Conservation (phyloP, 2,113 vertebrate genomes). For the Candoia aspera region DNA sequence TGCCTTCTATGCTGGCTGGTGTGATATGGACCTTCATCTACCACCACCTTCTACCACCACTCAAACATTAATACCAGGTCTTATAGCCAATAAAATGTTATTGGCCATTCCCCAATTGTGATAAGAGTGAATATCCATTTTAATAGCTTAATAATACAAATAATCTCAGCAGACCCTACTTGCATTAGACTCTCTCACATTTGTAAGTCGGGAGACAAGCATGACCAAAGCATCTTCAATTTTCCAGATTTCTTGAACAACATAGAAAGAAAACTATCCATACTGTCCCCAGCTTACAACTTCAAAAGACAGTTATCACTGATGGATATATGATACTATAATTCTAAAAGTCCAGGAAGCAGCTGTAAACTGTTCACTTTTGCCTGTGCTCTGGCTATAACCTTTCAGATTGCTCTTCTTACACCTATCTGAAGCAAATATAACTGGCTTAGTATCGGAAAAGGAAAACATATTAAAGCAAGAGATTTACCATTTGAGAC, state of each 20-base stretch:
- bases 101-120: background rate
- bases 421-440: background rate
- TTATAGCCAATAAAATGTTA: background rate
- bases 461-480: rapidly evolving
- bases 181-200: background rate
- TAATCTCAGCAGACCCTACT: background rate
- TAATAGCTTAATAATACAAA: background rate
- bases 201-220: background rate
- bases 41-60: background rate
- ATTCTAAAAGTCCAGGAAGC: background rate
- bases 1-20: background rate
- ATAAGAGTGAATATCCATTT: background rate
- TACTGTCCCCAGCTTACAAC: background rate
- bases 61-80: background rate
- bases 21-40: background rate
- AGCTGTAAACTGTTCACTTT: background rate
- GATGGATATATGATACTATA: background rate
- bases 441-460: no score
- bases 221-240: background rate
- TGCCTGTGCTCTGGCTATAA: background rate
- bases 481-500: constrained; percentile 46
- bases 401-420: background rate
- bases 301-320: background rate
- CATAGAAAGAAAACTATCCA: background rate
- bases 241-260: background rate